These are phyloP conservation scores for Congeria kusceri DNA, from an alignment of 2,888 invertebrate species.

Conservation along the genomic window DNA sequence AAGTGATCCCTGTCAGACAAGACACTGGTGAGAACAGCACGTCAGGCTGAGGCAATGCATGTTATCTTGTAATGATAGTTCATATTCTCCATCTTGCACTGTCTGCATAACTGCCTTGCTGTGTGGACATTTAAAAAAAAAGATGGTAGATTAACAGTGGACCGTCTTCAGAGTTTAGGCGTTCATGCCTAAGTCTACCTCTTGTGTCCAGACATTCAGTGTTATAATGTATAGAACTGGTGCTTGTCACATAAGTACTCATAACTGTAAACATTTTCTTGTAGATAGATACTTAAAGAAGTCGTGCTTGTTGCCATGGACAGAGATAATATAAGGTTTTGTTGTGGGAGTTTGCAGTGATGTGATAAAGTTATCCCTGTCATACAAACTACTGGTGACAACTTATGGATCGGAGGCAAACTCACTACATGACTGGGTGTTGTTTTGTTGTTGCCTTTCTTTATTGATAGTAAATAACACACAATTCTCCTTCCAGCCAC, in stretches of 20 bases:
- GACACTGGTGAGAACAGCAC: constrained; percentile 35
- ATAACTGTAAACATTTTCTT: no score
- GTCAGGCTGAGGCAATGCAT: constrained; percentile 51
- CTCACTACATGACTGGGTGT: no score
- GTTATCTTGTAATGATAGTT: background rate
- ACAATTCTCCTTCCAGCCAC: constrained; percentile 84
- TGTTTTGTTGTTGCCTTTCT: background rate
- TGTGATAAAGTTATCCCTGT: constrained; percentile 39
- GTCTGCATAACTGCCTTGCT: no score
- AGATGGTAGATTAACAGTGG: background rate
- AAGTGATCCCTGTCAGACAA: constrained; percentile 47
- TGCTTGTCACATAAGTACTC: no score
- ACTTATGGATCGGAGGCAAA: background rate
- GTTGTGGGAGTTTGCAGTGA: constrained; percentile 3
- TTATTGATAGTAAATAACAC: no score
- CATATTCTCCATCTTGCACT: no score
- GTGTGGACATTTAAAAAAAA: background rate
- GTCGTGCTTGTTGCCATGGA: no score
- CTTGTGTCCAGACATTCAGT: background rate
- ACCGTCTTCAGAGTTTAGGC: constrained; percentile 9
- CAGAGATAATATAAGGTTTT: no score
- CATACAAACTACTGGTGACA: constrained; percentile 19
- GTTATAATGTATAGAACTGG: background rate
- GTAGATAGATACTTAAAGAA: no score
- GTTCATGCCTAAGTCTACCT: constrained; percentile 5